Evolutionary conservation across 2,888 invertebrate species (phyloP).

Genomic region (Cephonodes hylas): DNA sequence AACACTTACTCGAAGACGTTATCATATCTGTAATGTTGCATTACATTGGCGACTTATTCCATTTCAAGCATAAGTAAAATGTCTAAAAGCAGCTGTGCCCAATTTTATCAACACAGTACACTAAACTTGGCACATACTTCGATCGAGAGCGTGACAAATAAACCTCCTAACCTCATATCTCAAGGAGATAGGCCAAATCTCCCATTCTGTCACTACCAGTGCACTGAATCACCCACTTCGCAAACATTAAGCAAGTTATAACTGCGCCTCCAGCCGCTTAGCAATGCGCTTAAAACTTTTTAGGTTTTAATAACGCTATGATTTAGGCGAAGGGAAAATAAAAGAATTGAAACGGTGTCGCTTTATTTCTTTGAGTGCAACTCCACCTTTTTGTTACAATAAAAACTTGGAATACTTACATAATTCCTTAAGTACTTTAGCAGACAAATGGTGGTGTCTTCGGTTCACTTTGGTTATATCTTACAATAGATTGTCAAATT

Average conservation of each 20-base stretch:
- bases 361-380: constrained; percentile 2
- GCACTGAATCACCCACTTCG: constrained; percentile 11
- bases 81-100: too few species aligned
- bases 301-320: constrained; percentile 25
- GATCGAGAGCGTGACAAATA: background rate
- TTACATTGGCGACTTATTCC: too few species aligned
- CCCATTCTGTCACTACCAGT: background rate
- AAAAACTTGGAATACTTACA: background rate
- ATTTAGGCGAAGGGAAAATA: constrained; percentile 12
- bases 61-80: too few species aligned
- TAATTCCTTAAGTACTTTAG: background rate
- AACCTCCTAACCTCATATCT: background rate
- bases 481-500: background rate
- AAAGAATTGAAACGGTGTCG: constrained; percentile 1
- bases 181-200: background rate
- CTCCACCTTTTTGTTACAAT: background rate
- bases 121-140: background rate
- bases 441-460: background rate
- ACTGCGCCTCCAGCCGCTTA: constrained; percentile 20
- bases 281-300: constrained; percentile 30
- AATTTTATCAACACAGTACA: background rate
- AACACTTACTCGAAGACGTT: too few species aligned
- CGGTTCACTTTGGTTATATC: background rate
- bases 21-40: too few species aligned
- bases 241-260: constrained; percentile 19